Conservation (phyloP, 2,797 vertebrate genomes). For the Lates japonicus region DNA sequence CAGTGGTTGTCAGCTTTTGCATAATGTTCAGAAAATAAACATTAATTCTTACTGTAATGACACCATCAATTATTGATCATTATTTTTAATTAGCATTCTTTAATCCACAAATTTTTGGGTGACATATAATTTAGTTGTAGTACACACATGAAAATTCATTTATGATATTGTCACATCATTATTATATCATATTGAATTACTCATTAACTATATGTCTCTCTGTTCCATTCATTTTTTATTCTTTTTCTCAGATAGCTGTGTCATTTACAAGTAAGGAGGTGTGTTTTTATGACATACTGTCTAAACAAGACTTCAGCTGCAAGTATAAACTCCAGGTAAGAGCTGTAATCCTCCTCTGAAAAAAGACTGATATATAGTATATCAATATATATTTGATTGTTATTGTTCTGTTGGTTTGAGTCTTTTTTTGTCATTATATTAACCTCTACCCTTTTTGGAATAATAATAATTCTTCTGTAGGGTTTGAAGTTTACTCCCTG, state of each 20-base stretch:
- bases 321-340: slow-evolving; percentile 85
- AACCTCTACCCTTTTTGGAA: not conserved
- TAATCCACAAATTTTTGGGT: slow-evolving; percentile 38
- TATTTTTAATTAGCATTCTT: slow-evolving; percentile 41
- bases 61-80: slow-evolving; percentile 56
- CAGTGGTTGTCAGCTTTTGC: slow-evolving; percentile 30
- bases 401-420: not conserved
- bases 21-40: slow-evolving; percentile 53
- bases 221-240: not conserved
- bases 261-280: slow-evolving; percentile 89
- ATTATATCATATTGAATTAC: not conserved
- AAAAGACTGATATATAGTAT: not conserved
- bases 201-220: not conserved
- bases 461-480: slow-evolving; percentile 45
- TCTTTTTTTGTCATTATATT: not conserved
- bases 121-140: slow-evolving; percentile 18
- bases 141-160: slow-evolving; percentile 7
- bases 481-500: slow-evolving; percentile 84
- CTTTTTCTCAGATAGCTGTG: slow-evolving; percentile 83
- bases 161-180: slow-evolving; percentile 2
- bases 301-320: slow-evolving; percentile 85
- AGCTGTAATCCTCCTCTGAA: not conserved
- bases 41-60: slow-evolving; percentile 28
- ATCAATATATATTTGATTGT: not conserved
- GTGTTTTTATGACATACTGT: slow-evolving; percentile 88